These are phyloP conservation scores for Entomyzon cyanotis DNA, from an alignment of 2,113 vertebrate species.

Conservation along the genomic window DNA sequence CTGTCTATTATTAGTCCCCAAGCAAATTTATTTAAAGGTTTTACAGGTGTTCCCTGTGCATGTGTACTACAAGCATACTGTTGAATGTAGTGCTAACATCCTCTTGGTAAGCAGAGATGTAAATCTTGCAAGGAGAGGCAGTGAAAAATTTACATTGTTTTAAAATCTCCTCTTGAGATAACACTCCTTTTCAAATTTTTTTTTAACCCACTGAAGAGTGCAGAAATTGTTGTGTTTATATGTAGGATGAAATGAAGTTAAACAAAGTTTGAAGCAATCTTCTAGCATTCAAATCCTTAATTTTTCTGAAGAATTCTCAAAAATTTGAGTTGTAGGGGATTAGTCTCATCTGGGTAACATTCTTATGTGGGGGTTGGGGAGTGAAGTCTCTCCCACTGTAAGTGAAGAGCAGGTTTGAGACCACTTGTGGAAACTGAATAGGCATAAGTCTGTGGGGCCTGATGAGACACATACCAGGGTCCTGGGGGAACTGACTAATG, in stretches of 20 bases:
- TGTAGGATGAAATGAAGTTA: neutral
- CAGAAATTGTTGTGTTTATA: neutral
- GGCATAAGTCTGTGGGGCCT: neutral
- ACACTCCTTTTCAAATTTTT: accelerated
- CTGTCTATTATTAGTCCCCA: neutral
- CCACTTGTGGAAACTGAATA: neutral
- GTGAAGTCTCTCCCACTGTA: neutral
- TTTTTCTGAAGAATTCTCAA: neutral
- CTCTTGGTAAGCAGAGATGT: neutral
- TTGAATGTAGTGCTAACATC: neutral
- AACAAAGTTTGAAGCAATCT: neutral
- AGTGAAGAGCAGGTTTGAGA: neutral
- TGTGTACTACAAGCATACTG: neutral
- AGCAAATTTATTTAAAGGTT: neutral
- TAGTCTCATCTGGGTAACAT: neutral
- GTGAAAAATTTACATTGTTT: neutral
- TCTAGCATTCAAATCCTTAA: neutral
- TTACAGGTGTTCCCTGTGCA: neutral
- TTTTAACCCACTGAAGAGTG: neutral
- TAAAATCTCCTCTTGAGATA: neutral
- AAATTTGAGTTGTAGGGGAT: neutral
- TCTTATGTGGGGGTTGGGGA: neutral
- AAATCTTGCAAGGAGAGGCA: neutral
- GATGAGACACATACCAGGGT: neutral
- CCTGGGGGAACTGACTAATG: neutral